A percentile compares a stretch with the other conserved stretches of the same genome.
phyloP scores from a whole-genome alignment of 2,888 invertebrate genomes.

The Cheilosia variabilis region DNA sequence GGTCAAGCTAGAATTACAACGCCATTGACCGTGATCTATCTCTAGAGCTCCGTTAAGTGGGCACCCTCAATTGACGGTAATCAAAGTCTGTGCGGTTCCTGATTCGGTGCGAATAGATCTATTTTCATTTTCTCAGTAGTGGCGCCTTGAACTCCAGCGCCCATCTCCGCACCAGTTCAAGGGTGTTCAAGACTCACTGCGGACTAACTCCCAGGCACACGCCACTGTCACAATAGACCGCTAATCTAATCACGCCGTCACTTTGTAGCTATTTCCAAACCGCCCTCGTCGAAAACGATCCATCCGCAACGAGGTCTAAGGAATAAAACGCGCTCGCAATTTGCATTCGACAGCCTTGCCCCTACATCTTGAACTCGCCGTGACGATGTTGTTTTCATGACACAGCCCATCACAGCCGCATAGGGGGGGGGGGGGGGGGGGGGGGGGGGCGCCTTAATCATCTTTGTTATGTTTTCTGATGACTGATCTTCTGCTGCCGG shows the following conservation, averaged over 20 bases:
- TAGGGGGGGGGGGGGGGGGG: background rate
- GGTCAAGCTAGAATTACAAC: slow-evolving; percentile 65
- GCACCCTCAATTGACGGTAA: slow-evolving; percentile 56
- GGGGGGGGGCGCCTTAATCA: background rate
- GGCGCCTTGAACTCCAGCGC: slow-evolving; percentile 54
- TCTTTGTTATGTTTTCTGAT: slow-evolving; percentile 44
- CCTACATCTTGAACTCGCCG: slow-evolving; percentile 68
- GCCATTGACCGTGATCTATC: slow-evolving; percentile 74
- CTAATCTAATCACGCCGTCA: slow-evolving; percentile 60
- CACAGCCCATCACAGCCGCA: background rate
- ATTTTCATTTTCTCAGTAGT: slow-evolving; percentile 33
- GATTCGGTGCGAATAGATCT: slow-evolving; percentile 19
- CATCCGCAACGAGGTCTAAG: slow-evolving; percentile 19
- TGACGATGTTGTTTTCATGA: slow-evolving; percentile 15
- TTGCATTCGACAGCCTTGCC: slow-evolving; percentile 54
- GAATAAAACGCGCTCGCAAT: background rate
- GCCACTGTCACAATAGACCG: slow-evolving; percentile 21
- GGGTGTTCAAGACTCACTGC: slow-evolving; percentile 23
- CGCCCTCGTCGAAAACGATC: slow-evolving; percentile 12
- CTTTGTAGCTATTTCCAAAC: slow-evolving; percentile 45
- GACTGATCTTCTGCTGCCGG: slow-evolving; percentile 55
- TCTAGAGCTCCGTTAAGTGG: slow-evolving; percentile 43
- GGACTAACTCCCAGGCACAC: slow-evolving; percentile 7
- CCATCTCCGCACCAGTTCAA: slow-evolving; percentile 32
- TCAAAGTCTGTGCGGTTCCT: slow-evolving; percentile 44